phyloP scores from a whole-genome alignment of 2,113 vertebrate species.

The Sporophila hypoxantha region DNA sequence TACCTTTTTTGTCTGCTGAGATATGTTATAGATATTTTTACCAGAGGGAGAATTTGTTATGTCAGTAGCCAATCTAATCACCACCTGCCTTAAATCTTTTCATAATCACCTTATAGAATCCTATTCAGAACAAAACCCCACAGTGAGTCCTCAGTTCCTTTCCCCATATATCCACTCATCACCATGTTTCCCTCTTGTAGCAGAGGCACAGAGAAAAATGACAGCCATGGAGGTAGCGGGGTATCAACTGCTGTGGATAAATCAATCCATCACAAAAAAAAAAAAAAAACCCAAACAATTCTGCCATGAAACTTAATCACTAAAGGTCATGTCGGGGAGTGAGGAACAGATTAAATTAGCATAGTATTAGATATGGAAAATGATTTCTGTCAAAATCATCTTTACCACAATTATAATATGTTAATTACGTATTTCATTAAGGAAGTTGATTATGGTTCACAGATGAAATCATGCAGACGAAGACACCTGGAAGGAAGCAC shows the following conservation, averaged over 20 bases:
- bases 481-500: slow-evolving; percentile 91
- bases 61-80: neutral
- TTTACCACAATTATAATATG: slow-evolving; percentile 99
- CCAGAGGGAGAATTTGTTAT: neutral
- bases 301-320: slow-evolving; percentile 94
- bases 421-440: slow-evolving; percentile 99
- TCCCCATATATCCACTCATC: neutral
- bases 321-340: slow-evolving; percentile 97
- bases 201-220: slow-evolving; percentile 44
- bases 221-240: slow-evolving; percentile 61
- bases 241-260: slow-evolving; percentile 75
- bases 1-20: neutral
- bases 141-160: slow-evolving; percentile 27
- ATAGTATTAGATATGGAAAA: slow-evolving; percentile 99
- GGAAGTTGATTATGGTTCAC: slow-evolving; percentile 97
- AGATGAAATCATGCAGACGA: slow-evolving; percentile 92
- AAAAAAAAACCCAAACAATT: slow-evolving; percentile 62
- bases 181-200: neutral
- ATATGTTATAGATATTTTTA: neutral
- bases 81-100: neutral
- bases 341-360: slow-evolving; percentile 99
- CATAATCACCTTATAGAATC: neutral
- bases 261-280: slow-evolving; percentile 84
- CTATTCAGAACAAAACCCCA: neutral
- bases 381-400: slow-evolving; percentile 99